Conservation (phyloP, 2,888 invertebrate species). For the Himalopsyche anomala region DNA sequence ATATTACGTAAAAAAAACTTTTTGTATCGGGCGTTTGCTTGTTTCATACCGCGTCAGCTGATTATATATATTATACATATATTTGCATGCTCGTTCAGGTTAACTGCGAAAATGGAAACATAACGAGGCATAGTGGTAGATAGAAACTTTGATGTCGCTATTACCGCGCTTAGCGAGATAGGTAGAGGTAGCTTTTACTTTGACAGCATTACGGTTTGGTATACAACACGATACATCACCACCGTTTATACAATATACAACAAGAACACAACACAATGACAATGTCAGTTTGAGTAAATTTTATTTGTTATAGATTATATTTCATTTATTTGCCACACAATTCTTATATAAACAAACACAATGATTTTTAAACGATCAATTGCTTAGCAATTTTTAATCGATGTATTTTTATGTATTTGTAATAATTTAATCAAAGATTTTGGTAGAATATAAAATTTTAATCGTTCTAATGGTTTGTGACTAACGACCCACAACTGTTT, state of each 20-base stretch:
- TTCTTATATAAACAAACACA: too few species aligned
- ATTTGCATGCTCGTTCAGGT: slow-evolving; percentile 35
- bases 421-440: too few species aligned
- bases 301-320: too few species aligned
- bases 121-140: slow-evolving; percentile 28
- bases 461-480: too few species aligned
- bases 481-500: too few species aligned
- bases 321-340: too few species aligned
- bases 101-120: slow-evolving; percentile 14
- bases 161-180: slow-evolving; percentile 35
- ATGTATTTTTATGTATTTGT: too few species aligned
- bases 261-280: too few species aligned
- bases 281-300: too few species aligned
- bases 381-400: too few species aligned
- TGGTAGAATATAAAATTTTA: too few species aligned
- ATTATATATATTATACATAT: not conserved
- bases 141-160: slow-evolving; percentile 37
- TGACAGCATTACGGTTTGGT: slow-evolving; percentile 41
- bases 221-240: not conserved
- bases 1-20: slow-evolving; percentile 4
- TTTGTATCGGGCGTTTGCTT: not conserved
- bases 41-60: slow-evolving; percentile 7
- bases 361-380: too few species aligned
- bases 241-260: not conserved
- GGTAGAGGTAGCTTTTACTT: slow-evolving; percentile 16